Conservation (phyloP, 1,140 invertebrate species). For the Drosophila repleta region DNA sequence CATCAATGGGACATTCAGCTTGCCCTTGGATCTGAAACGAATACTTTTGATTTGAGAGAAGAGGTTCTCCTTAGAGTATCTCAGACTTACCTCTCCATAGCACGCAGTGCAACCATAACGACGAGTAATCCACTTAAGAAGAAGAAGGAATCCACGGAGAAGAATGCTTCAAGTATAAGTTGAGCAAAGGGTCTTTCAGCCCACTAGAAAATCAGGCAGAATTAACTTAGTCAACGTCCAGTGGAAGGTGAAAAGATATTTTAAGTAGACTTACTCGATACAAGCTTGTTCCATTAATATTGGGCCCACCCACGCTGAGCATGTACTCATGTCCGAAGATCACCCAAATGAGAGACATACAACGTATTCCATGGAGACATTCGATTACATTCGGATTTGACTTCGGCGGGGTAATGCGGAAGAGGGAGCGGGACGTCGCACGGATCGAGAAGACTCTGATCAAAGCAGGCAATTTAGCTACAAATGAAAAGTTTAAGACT, state of each 20-base stretch:
- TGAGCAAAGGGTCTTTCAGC: constrained; percentile 84
- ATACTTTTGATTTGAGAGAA: not conserved
- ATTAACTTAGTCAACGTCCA: no score
- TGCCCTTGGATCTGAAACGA: constrained; percentile 50
- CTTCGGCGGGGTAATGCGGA: constrained; percentile 28
- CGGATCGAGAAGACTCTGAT: constrained; percentile 55
- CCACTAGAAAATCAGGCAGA: constrained; percentile 46
- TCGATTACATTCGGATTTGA: constrained; percentile 74
- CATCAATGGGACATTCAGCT: constrained; percentile 67
- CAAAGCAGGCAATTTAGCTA: constrained; percentile 48
- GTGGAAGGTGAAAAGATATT: not conserved
- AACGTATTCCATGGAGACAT: constrained; percentile 86
- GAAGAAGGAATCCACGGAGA: constrained; percentile 96
- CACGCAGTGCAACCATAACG: constrained; percentile 86
- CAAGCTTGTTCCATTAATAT: constrained; percentile 46
- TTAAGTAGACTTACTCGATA: constrained; percentile 19
- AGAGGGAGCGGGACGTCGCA: constrained; percentile 45
- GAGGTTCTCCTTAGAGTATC: no score
- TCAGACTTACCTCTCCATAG: constrained; percentile 86
- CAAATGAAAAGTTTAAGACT: not conserved
- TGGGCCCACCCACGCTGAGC: constrained; percentile 44
- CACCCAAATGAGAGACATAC: constrained; percentile 87
- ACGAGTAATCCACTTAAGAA: constrained; percentile 89
- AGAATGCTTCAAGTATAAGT: constrained; percentile 86
- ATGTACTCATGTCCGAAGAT: constrained; percentile 86